These are phyloP conservation scores for Eumaeus atala DNA, from an alignment of 1,140 invertebrate species.

Conservation along the genomic window DNA sequence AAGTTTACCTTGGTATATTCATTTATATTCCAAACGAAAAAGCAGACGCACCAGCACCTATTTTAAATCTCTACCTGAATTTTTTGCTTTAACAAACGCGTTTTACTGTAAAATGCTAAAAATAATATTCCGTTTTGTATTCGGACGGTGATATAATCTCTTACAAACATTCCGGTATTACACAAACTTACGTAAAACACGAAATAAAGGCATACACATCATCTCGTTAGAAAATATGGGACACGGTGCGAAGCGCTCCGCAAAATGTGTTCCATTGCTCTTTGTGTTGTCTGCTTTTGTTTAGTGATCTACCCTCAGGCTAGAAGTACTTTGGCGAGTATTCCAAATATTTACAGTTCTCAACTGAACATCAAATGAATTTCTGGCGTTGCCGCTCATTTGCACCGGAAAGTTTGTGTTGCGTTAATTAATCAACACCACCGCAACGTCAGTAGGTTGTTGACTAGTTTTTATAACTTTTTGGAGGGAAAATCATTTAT, in stretches of 20 bases:
- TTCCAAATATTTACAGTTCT: conserved; percentile 33
- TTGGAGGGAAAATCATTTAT: too few relatives aligned
- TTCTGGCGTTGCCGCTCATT: not conserved
- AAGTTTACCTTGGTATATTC: too few relatives aligned
- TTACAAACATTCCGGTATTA: conserved; percentile 11
- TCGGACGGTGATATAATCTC: too few relatives aligned
- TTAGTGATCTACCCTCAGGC: conserved; percentile 48
- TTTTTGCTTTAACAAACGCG: too few relatives aligned
- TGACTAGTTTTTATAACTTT: not conserved
- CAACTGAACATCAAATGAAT: conserved; percentile 16
- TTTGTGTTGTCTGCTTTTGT: conserved; percentile 62
- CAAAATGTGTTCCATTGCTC: conserved; percentile 63
- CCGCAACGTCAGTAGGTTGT: not conserved
- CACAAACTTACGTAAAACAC: conserved; percentile 24
- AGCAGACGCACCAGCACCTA: too few relatives aligned
- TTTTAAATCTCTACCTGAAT: too few relatives aligned
- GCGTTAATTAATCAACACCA: not conserved
- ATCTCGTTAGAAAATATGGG: conserved; percentile 64
- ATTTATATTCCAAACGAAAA: too few relatives aligned
- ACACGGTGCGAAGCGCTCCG: conserved; percentile 54
- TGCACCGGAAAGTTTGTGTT: not conserved
- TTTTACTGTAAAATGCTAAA: too few relatives aligned
- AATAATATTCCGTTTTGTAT: conserved; percentile 2
- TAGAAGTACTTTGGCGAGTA: conserved; percentile 32
- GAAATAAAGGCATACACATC: conserved; percentile 48